Evolutionary conservation across 2,888 invertebrate species (phyloP), one percentile per base, ranked within the genome.

Genomic region (Mythimna vitellina): DNA sequence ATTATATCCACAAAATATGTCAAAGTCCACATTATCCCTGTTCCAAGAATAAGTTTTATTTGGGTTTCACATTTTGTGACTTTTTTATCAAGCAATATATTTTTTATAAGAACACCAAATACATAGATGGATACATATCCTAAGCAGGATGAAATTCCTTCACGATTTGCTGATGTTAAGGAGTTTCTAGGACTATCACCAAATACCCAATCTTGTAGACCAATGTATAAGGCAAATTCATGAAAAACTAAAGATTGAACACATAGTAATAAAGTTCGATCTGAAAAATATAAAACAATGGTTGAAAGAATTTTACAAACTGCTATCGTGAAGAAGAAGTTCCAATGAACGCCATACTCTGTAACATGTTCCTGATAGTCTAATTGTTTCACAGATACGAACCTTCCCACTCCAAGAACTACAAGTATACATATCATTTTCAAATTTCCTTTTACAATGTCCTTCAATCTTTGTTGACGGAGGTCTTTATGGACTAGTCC

Each of bases 331-430:
- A 99, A 97, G 93, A 99, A 99, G 92, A 99, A 99, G 93, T 99
- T 99, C 98, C 99, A 99, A 92, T 99, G 99, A 0, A 98, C 97
- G 0, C 99, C 99, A 96, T 99, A 99, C 92, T 99, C 99, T 0
- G 98, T 97, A 0, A 98, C 97, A 92, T 99, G 98, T 87, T 98
- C 98, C 72, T 98, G 98, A 92, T 99, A 99, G 82, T 98, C 97
- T 2, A 98, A 93, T 57, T 97, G 91, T 86, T 97, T 97, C 0
- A 98, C 91, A 22, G 96, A 92, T 5, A 97, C 66, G 82, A 97
- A 97, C 77, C 98, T 96, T 0, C 94, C 94, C 1, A 97, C 76
- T 0, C 98, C 98, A 57, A 98, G 91, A 0, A 97, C 65, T 29
- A 97, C 17, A 61, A 96, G 87, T 63, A 95, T 86, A 1, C 84